Conservation (phyloP, 2,888 invertebrate species). For the Alitta virens region DNA sequence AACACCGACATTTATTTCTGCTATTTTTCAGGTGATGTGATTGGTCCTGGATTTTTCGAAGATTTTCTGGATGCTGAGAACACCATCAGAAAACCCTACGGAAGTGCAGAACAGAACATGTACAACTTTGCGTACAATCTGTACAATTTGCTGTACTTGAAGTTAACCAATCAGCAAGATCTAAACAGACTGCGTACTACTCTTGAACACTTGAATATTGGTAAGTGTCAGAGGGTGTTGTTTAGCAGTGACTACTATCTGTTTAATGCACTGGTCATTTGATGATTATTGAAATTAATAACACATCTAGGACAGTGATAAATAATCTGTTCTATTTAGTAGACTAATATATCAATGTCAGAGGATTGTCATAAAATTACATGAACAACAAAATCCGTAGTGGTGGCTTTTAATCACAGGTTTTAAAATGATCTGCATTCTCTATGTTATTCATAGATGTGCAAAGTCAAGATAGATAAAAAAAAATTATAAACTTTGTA, state of each 20-base stretch:
- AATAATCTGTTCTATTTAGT: too few relatives aligned
- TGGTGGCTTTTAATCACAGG: too few relatives aligned
- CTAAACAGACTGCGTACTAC: conserved; percentile 73
- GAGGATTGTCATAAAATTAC: too few relatives aligned
- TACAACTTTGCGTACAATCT: conserved; percentile 95
- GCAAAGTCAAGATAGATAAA: too few relatives aligned
- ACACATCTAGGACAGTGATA: background rate
- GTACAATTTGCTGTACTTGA: conserved; percentile 85
- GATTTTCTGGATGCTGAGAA: conserved; percentile 54
- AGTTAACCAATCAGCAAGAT: conserved; percentile 78
- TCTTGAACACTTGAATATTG: conserved; percentile 79
- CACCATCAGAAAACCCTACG: conserved; percentile 58
- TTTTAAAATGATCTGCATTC: too few relatives aligned
- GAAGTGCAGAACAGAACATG: conserved; percentile 85
- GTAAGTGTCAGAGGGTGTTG: conserved; percentile 25
- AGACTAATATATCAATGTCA: too few relatives aligned
- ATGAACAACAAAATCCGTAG: too few relatives aligned
- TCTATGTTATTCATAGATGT: too few relatives aligned
- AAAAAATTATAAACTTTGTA: too few relatives aligned
- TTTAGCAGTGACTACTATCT: too few relatives aligned
- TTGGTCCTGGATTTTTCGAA: conserved; percentile 60
- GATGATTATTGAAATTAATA: too few relatives aligned
- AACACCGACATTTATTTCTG: background rate
- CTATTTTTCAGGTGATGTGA: conserved; percentile 59
- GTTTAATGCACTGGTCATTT: too few relatives aligned